Percentiles rank a stretch among this genome's conserved stretches.
Evolutionary conservation across 2,797 vertebrate species (phyloP).

Genomic region (Spinus pinus): DNA sequence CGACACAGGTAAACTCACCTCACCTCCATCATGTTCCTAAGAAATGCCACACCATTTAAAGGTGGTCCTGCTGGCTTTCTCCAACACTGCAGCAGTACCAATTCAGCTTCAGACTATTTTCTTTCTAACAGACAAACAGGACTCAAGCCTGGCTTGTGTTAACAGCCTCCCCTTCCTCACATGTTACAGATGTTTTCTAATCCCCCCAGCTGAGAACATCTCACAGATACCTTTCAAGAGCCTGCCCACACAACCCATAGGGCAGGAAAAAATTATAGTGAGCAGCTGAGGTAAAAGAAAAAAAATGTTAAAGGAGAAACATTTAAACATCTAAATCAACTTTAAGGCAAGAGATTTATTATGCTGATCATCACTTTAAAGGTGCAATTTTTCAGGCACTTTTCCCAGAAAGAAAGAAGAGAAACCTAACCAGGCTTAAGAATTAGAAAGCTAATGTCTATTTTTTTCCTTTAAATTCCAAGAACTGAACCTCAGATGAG

Average conservation of each 20-base stretch:
- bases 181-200: accelerated
- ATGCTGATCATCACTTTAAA: background rate
- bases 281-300: background rate
- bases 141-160: background rate
- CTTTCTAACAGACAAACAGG: background rate
- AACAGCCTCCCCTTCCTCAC: background rate
- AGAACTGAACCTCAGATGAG: background rate
- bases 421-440: background rate
- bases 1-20: accelerated
- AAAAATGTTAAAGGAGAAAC: background rate
- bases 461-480: background rate
- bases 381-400: background rate
- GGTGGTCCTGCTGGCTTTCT: background rate
- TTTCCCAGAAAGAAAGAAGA: background rate
- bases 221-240: background rate
- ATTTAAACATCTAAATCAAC: background rate
- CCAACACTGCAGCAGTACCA: background rate
- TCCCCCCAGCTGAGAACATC: background rate
- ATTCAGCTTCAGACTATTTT: background rate
- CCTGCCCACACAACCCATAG: background rate
- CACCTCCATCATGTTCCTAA: accelerated
- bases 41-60: background rate
- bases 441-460: background rate
- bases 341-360: background rate
- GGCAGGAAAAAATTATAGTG: background rate